These are phyloP conservation scores for Talpa occidentalis DNA, from an alignment of 2,113 vertebrate genomes.

Conservation along the genomic window DNA sequence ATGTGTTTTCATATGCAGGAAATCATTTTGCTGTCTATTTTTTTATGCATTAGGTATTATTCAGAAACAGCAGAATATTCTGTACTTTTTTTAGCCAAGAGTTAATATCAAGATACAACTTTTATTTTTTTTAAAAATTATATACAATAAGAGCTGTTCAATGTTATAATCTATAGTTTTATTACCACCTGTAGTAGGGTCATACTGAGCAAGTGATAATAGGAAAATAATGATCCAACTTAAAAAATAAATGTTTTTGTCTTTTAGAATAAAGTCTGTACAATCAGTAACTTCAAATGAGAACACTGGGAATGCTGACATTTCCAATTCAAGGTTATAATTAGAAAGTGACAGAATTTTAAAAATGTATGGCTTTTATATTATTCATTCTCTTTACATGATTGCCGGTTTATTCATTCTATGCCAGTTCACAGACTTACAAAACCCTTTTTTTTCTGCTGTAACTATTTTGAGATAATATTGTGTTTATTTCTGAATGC, in stretches of 20 bases:
- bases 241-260: conserved; percentile 20
- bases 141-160: not conserved
- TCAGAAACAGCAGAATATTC: not conserved
- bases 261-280: conserved; percentile 59
- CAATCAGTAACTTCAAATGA: conserved; percentile 47
- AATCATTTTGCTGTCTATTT: not conserved
- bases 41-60: not conserved
- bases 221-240: conserved; percentile 37
- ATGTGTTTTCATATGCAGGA: not conserved
- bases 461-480: not conserved
- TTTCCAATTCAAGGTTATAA: conserved; percentile 65
- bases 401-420: conserved; percentile 34
- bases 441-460: conserved; percentile 10
- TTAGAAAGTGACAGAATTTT: conserved; percentile 65
- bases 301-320: conserved; percentile 43
- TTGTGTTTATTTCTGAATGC: conserved; percentile 7
- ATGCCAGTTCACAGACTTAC: conserved; percentile 8
- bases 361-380: conserved; percentile 29
- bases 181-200: not conserved
- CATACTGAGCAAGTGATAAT: not conserved
- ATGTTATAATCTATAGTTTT: not conserved
- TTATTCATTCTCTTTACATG: conserved; percentile 52
- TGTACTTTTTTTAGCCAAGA: conserved; percentile 10
- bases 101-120: conserved; percentile 32
- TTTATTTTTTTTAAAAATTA: not conserved